A percentile compares a stretch with the other conserved stretches of the same genome.
Evolutionary conservation across 2,888 invertebrate species (phyloP).

Genomic region (Homarus gammarus): DNA sequence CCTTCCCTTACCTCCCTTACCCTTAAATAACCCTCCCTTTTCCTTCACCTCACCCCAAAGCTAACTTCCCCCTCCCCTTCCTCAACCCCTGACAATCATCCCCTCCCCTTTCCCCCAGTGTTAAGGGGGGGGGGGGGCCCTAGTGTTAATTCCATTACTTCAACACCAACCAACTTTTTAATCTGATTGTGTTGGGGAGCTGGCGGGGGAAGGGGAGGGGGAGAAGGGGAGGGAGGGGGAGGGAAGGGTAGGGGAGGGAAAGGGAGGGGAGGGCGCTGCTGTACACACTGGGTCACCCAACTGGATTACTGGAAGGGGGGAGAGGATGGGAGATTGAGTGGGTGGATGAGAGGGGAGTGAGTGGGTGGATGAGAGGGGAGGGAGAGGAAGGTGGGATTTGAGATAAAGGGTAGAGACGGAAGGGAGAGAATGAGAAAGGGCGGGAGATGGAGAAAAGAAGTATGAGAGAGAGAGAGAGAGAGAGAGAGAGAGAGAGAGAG

Average conservation of each 20-base stretch:
- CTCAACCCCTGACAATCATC: not conserved
- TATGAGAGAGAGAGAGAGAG: no score
- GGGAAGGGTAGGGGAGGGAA: not conserved
- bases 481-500: no score
- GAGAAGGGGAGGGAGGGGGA: not conserved
- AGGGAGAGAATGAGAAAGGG: not conserved
- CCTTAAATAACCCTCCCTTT: not conserved
- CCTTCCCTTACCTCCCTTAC: not conserved
- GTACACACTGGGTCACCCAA: no score
- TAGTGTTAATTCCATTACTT: constrained; percentile 61
- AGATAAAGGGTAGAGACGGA: not conserved
- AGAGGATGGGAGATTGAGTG: not conserved
- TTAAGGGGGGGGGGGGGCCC: not conserved
- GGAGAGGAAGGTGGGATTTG: not conserved
- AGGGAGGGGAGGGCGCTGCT: not conserved
- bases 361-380: no score
- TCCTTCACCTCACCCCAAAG: not conserved
- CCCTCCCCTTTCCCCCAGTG: not conserved
- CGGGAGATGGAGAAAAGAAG: no score
- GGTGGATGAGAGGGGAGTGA: not conserved
- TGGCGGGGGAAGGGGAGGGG: not conserved
- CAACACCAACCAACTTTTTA: constrained; percentile 59
- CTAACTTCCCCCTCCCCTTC: not conserved
- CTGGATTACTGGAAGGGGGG: no score
- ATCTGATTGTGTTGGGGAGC: constrained; percentile 46